These are phyloP conservation scores for Pherbina coryleti DNA, from an alignment of 2,888 invertebrate genomes.

Conservation along the genomic window DNA sequence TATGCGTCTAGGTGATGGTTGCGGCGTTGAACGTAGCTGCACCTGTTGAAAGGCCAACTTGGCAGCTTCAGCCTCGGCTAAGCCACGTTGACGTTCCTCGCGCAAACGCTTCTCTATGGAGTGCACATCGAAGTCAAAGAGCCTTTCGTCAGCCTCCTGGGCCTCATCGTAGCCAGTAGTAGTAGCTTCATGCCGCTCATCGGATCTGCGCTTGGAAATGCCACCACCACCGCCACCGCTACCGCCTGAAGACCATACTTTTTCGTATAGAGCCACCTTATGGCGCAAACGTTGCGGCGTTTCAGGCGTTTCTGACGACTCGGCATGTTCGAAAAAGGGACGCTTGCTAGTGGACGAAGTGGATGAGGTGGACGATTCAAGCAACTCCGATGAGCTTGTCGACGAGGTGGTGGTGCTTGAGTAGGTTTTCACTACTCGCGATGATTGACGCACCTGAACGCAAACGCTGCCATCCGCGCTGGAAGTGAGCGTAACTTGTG, in stretches of 20 bases:
- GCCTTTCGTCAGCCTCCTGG: constrained; percentile 55
- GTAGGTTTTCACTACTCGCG: constrained; percentile 36
- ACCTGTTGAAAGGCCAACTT: constrained; percentile 72
- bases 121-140: constrained; percentile 72
- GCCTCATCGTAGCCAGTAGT: constrained; percentile 42
- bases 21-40: constrained; percentile 74
- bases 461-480: constrained; percentile 12
- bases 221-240: constrained; percentile 42
- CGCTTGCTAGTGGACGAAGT: constrained; percentile 6
- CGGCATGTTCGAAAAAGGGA: constrained; percentile 46
- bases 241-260: constrained; percentile 76
- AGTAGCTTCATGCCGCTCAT: constrained; percentile 61
- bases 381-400: constrained; percentile 52
- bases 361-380: constrained; percentile 40
- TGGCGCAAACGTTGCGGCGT: constrained; percentile 75
- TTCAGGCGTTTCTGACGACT: constrained; percentile 44
- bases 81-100: constrained; percentile 71
- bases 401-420: constrained; percentile 53
- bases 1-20: constrained; percentile 70
- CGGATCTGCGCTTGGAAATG: constrained; percentile 62
- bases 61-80: constrained; percentile 70
- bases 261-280: constrained; percentile 84
- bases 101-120: constrained; percentile 74
- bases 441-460: constrained; percentile 26
- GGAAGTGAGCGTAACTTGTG: constrained; percentile 2